These are phyloP conservation scores for Aramus guarauna DNA, from an alignment of 2,113 vertebrate genomes.

Conservation along the genomic window DNA sequence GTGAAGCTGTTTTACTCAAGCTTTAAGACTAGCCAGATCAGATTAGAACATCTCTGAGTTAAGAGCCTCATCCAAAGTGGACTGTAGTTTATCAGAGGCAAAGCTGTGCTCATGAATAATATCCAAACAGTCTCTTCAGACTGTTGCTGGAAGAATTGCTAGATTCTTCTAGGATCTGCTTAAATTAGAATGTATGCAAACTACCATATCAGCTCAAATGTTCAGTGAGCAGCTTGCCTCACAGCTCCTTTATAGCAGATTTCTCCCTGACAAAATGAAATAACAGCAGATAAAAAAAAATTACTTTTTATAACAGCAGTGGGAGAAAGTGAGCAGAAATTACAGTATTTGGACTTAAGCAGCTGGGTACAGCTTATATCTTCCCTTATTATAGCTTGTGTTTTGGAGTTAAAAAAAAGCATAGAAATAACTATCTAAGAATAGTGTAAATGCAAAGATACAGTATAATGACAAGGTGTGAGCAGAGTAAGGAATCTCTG, in stretches of 20 bases:
- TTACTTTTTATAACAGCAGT: background rate
- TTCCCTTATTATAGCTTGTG: background rate
- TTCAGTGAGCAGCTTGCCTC: background rate
- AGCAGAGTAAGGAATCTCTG: background rate
- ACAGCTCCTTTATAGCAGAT: background rate
- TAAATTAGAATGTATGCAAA: background rate
- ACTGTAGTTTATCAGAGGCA: background rate
- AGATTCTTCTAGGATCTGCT: slow-evolving; percentile 1
- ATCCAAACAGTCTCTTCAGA: background rate
- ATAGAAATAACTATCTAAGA: background rate
- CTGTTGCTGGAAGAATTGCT: background rate
- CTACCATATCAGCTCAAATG: background rate
- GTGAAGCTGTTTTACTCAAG: background rate
- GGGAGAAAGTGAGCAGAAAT: background rate
- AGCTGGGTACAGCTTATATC: background rate
- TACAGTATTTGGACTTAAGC: background rate
- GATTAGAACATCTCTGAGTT: background rate
- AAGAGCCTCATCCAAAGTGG: background rate
- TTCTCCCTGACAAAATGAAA: background rate
- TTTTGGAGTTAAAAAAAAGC: background rate
- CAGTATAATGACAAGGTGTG: background rate
- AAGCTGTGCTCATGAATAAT: background rate
- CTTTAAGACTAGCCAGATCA: background rate
- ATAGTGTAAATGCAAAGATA: background rate
- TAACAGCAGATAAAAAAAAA: background rate